Evolutionary conservation across 2,113 vertebrate species (phyloP), one percentile per base, ranked within the genome.

Genomic region (Nothocercus julius): DNA sequence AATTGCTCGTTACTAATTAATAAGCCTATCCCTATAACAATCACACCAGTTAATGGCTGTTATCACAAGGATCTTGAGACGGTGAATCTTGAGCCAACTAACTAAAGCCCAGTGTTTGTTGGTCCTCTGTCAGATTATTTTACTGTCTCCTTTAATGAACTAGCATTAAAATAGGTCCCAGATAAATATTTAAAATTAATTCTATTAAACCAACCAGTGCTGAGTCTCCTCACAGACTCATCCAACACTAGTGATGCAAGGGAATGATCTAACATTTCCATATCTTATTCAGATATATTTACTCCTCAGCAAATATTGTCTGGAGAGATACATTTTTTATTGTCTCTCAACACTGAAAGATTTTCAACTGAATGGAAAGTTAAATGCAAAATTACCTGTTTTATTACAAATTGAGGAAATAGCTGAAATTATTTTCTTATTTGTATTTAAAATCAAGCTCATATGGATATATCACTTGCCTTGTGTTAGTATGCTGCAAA

Each of bases 321-420:
- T 95, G 44, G 38, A 73, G 34, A 89, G 5, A 90, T 85, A 69
- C 14, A 40, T 7, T 64, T 22, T 62, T 77, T 34, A 32, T 40
- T 83, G 38, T 63, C 56, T 86, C 88, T 82, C 17, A 73, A 63
- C 12, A 72, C 7, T n/a, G 42, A 73, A 76, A 69, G 27, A 42
- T 42, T 93, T 93, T 89, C 5, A 2, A 44, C 59, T 51, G 32
- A 84, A 59, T 84, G 18, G 42, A 87, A 95, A 92, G 28, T 13
- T 30, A 25, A 67, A 82, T 47, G 21, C 6, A 64, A 95, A 87
- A 92, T 64, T 38, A 32, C 13, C 11, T 7, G 38, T 87, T 94
- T 95, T 72, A 72, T 72, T 85, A 47, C 21, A 22, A 92, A 76
- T 87, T 84, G 82, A 93, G 45, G 32, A 89, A 95, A 91, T 89